phyloP scores from a whole-genome alignment of 35 echinoderm and acorn worm genomes.

The Ptychodera flava region DNA sequence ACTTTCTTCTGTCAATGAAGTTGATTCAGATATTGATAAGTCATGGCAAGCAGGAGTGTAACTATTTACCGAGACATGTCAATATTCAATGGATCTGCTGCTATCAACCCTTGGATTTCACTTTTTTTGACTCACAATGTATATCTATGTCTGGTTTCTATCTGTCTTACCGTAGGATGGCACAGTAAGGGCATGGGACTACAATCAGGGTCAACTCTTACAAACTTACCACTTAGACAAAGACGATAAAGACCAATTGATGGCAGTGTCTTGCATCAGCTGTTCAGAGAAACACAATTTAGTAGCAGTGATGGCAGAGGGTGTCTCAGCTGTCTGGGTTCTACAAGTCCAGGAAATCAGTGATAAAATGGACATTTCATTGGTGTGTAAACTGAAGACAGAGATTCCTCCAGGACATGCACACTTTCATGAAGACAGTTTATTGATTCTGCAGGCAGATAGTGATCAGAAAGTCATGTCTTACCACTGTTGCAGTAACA shows the following conservation, averaged over 20 bases:
- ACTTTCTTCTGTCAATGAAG: too few relatives aligned
- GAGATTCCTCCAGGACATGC: not conserved
- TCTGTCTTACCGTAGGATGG: not conserved
- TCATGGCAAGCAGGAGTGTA: too few relatives aligned
- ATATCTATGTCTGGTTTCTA: too few relatives aligned
- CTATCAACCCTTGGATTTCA: too few relatives aligned
- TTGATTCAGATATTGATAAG: too few relatives aligned
- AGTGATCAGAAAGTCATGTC: not conserved
- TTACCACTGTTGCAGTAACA: too few relatives aligned
- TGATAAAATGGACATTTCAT: not conserved
- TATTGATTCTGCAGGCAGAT: not conserved
- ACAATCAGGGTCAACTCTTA: not conserved
- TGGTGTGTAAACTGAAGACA: not conserved
- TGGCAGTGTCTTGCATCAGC: not conserved
- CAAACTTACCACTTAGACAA: not conserved
- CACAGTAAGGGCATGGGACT: not conserved
- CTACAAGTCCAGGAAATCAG: not conserved
- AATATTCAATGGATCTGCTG: too few relatives aligned
- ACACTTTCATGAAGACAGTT: not conserved
- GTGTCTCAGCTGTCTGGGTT: not conserved
- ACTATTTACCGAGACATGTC: too few relatives aligned
- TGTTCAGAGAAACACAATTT: not conserved
- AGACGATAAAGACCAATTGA: not conserved
- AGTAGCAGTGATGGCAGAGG: not conserved
- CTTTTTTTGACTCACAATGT: too few relatives aligned